A percentile compares a stretch with the other conserved stretches of the same genome.
Evolutionary conservation across 2,797 vertebrate genomes (phyloP).

Genomic region (Phrynocephalus guinanensis): DNA sequence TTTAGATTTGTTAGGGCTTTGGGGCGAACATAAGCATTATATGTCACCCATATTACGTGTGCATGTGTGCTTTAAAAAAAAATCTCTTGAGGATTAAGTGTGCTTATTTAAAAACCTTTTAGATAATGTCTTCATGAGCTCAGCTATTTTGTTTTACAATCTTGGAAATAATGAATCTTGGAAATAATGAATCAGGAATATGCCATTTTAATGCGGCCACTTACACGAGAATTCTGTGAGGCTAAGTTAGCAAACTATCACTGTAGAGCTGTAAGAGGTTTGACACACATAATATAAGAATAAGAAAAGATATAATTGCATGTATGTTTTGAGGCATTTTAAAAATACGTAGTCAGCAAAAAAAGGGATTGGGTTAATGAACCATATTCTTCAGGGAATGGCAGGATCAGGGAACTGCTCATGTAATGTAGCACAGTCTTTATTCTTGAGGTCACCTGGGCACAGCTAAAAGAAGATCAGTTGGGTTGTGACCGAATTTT

Average conservation of each 20-base stretch:
- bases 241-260: conserved; percentile 57
- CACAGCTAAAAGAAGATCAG: conserved; percentile 23
- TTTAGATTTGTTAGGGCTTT: conserved; percentile 64
- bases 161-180: conserved; percentile 72
- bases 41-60: conserved; percentile 59
- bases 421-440: conserved; percentile 45
- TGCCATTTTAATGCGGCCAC: conserved; percentile 66
- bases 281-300: conserved; percentile 58
- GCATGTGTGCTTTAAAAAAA: conserved; percentile 39
- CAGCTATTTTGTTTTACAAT: conserved; percentile 68
- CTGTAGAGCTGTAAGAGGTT: conserved; percentile 53
- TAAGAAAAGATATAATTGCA: conserved; percentile 62
- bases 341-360: conserved; percentile 66
- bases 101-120: conserved; percentile 71
- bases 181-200: conserved; percentile 70
- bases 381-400: conserved; percentile 50
- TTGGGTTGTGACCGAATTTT: conserved; percentile 39
- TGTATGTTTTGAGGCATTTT: conserved; percentile 55
- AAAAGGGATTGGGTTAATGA: conserved; percentile 61
- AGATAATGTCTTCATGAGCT: conserved; percentile 71
- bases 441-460: conserved; percentile 47
- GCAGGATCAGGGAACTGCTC: conserved; percentile 46
- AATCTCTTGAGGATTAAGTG: conserved; percentile 71
- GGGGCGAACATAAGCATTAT: conserved; percentile 61
- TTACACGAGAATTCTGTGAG: conserved; percentile 55